Percentiles rank a stretch among this genome's conserved stretches.
These are phyloP conservation scores for Promerops cafer DNA, from an alignment of 2,113 vertebrate genomes.

Conservation along the genomic window DNA sequence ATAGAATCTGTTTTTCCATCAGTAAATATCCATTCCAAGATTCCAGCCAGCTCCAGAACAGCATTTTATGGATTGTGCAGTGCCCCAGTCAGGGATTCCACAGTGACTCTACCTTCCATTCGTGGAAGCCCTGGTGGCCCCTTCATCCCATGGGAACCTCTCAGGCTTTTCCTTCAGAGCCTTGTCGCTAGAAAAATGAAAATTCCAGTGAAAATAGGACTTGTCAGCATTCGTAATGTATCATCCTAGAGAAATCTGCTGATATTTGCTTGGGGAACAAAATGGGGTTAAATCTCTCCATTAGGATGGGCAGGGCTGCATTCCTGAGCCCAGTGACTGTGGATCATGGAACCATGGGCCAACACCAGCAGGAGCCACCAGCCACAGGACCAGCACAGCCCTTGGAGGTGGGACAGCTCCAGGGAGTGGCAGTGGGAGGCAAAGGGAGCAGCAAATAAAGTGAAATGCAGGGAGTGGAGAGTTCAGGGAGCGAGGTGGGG, in stretches of 20 bases:
- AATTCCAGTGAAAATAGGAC: neutral
- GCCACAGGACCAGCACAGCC: neutral
- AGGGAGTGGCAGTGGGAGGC: neutral
- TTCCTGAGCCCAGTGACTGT: fast-evolving
- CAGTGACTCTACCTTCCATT: conserved; percentile 4
- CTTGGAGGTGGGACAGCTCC: neutral
- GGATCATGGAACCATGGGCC: neutral
- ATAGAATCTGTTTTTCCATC: neutral
- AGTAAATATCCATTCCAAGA: neutral
- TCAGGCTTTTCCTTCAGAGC: neutral
- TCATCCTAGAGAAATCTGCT: neutral
- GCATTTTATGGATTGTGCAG: neutral
- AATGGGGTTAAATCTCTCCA: fast-evolving
- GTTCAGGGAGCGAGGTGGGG: neutral
- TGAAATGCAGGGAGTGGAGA: neutral
- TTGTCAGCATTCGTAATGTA: neutral
- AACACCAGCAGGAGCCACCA: neutral
- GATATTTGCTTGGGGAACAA: neutral
- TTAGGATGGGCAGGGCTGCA: neutral
- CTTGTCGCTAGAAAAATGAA: neutral
- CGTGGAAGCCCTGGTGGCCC: fast-evolving
- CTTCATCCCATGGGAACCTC: neutral
- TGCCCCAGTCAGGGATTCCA: neutral
- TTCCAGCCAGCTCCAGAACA: neutral
- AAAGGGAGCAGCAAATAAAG: fast-evolving